phyloP scores from a whole-genome alignment of 1,140 invertebrate species.

The Trichonephila clavata region DNA sequence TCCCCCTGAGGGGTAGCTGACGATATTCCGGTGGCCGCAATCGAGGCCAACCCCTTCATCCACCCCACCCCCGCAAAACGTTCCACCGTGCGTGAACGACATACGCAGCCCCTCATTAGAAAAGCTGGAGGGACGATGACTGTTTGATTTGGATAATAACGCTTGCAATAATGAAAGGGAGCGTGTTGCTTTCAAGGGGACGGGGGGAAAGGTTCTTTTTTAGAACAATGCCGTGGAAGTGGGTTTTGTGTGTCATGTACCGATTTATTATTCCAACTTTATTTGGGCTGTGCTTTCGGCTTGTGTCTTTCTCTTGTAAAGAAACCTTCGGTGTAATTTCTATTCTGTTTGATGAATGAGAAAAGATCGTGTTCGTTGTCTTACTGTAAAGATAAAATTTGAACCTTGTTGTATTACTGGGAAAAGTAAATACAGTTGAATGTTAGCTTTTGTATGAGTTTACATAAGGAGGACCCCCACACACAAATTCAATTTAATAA shows the following conservation, averaged over 20 bases:
- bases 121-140: background rate
- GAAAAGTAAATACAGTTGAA: too few relatives aligned
- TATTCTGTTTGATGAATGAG: background rate
- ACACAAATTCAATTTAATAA: too few relatives aligned
- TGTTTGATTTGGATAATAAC: slow-evolving; percentile 63
- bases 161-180: background rate
- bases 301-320: background rate
- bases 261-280: background rate
- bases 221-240: background rate
- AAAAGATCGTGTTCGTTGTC: too few relatives aligned
- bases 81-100: slow-evolving; percentile 6
- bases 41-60: slow-evolving; percentile 22
- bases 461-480: too few relatives aligned
- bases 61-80: background rate
- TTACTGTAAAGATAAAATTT: too few relatives aligned
- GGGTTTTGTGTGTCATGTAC: background rate
- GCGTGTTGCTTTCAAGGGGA: slow-evolving; percentile 6
- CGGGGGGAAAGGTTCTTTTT: background rate
- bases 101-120: background rate
- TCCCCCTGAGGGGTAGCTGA: background rate
- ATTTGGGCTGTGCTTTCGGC: background rate
- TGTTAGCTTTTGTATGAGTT: too few relatives aligned
- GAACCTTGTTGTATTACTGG: too few relatives aligned
- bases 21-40: background rate
- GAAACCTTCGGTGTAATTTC: background rate